Conservation (phyloP, 2,888 invertebrate species). For the Eulithis testata region DNA sequence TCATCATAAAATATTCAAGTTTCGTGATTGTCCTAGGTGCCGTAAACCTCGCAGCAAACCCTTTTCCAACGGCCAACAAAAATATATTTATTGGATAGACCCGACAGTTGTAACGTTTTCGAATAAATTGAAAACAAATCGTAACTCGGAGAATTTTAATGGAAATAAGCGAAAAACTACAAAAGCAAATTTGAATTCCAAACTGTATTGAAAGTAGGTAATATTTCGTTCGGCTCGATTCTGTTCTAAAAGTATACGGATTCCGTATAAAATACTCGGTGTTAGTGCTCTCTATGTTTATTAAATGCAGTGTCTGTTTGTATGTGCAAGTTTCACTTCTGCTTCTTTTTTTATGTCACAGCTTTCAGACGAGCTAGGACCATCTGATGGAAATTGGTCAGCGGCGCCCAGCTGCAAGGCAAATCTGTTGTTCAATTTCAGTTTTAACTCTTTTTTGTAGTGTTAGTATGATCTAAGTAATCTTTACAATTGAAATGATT, state of each 20-base stretch:
- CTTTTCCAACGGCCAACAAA: slow-evolving; percentile 20
- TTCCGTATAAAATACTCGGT: slow-evolving; percentile 5
- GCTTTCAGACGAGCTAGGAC: too few relatives aligned
- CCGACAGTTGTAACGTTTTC: slow-evolving; percentile 53
- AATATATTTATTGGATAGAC: slow-evolving; percentile 33
- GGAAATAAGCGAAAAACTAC: slow-evolving; percentile 62
- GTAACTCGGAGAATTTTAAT: slow-evolving; percentile 65
- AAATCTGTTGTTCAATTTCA: too few relatives aligned
- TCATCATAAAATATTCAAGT: too few relatives aligned
- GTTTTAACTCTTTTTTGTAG: too few relatives aligned
- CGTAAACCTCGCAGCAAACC: slow-evolving; percentile 10
- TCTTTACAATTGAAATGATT: too few relatives aligned
- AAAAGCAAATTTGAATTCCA: slow-evolving; percentile 59
- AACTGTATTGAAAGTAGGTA: slow-evolving; percentile 53
- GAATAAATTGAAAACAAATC: slow-evolving; percentile 64
- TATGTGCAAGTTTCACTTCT: too few relatives aligned
- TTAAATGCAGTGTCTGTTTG: too few relatives aligned
- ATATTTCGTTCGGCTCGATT: slow-evolving; percentile 46
- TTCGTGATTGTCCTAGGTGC: background rate
- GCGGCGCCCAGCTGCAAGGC: too few relatives aligned
- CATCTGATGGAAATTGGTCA: too few relatives aligned
- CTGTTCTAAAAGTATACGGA: slow-evolving; percentile 8
- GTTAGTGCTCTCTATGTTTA: too few relatives aligned
- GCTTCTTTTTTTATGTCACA: too few relatives aligned
- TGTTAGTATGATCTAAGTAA: too few relatives aligned